phyloP scores from a whole-genome alignment of 2,113 vertebrate genomes.

The Anolis carolinensis region DNA sequence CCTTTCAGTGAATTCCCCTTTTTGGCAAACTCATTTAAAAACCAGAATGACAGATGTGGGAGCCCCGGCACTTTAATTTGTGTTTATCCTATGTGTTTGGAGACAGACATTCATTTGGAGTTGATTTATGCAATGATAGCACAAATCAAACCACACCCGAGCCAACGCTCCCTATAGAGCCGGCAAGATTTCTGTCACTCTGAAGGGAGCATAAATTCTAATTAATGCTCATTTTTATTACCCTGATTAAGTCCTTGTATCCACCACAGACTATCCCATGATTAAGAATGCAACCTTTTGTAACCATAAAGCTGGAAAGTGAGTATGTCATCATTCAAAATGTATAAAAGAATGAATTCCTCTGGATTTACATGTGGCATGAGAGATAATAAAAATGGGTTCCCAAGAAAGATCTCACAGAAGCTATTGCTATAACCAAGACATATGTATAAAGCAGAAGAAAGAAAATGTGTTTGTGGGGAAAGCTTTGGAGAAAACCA shows the following conservation, averaged over 20 bases:
- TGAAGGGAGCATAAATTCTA: conserved; percentile 50
- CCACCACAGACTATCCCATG: conserved; percentile 5
- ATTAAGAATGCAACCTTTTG: conserved; percentile 45
- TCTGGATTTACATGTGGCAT: not conserved
- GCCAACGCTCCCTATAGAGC: conserved; percentile 50
- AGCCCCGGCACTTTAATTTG: conserved; percentile 51
- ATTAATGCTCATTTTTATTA: conserved; percentile 36
- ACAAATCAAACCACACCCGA: conserved; percentile 52
- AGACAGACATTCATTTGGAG: conserved; percentile 36
- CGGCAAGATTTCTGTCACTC: conserved; percentile 53
- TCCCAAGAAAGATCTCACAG: not conserved
- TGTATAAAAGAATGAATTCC: not conserved
- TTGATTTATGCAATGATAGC: conserved; percentile 65
- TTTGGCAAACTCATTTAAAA: conserved; percentile 52
- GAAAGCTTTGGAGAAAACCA: not conserved
- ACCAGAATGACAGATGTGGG: conserved; percentile 42
- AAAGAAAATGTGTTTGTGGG: not conserved
- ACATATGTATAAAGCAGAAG: not conserved
- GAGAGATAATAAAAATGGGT: not conserved
- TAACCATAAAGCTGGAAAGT: conserved; percentile 32
- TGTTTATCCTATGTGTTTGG: conserved; percentile 55
- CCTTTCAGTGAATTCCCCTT: conserved; percentile 53
- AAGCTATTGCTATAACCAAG: not conserved
- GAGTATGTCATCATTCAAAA: conserved; percentile 5
- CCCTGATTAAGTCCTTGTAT: conserved; percentile 51